Evolutionary conservation across 2,797 vertebrate genomes (phyloP), one percentile per base, ranked within the genome.

Genomic region (Propithecus deckenii): DNA sequence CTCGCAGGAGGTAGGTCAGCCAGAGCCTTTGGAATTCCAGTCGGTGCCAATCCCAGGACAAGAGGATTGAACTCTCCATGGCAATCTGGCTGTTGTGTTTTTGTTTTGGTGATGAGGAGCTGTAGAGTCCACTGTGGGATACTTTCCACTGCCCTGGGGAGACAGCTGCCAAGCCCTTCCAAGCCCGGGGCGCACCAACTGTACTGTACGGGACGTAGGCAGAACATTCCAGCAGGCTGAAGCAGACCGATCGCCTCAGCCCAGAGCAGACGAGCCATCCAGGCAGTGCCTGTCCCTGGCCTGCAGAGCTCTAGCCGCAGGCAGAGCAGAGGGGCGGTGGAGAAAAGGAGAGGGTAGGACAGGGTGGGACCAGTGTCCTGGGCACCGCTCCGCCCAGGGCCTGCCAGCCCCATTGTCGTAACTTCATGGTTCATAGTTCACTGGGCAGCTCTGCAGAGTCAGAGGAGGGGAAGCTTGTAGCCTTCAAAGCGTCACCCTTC

Each of bases 61-160:
- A 96, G 96, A 94, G 95, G 96, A 94, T 93, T 97, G 98, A 96
- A 96, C 95, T 98, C 97, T 98, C 97, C 98, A 97, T 98, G 95
- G 97, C 55, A 32, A 98, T 98, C 35, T 4, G 92, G 72, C 93
- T 98, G 98, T 98, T 98, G 91, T 98, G 96, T 88, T 80, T 98
- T 97, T 98, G 97, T 97, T 97, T 97, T 97, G 96, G 97, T 96
- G 93, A 95, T 91, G 95, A 79, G 86, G 89, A 94, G 93, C 48
- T 55, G 23, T 65, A n/a, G 95, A 96, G 78, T 91, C 88, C 78
- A 86, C 91, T 15, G 67, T 96, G 97, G 96, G 97, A 97, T 81
- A 94, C 89, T 96, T 97, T 96, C 89, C 74, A 63, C 43, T 55
- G 91, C 84, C 93, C 95, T 32, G 0, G 32, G 95, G 93, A 90